These are phyloP conservation scores for Zapus hudsonius DNA, from an alignment of 2,113 vertebrate species.

Conservation along the genomic window DNA sequence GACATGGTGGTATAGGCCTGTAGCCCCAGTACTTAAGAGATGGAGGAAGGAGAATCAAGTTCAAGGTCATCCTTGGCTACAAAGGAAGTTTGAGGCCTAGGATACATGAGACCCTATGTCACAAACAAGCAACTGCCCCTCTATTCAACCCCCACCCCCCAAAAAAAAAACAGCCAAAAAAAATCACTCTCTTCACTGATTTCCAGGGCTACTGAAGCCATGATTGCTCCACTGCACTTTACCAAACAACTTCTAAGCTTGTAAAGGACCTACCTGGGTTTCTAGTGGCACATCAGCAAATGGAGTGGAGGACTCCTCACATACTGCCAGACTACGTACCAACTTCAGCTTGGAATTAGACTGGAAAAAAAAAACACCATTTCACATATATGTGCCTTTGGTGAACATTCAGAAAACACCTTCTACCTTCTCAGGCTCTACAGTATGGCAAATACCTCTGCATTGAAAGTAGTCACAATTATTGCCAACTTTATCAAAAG, in stretches of 20 bases:
- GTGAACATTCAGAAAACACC: conserved; percentile 28
- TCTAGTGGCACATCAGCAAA: conserved; percentile 94
- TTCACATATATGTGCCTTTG: background rate
- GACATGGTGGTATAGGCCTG: background rate
- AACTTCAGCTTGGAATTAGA: conserved; percentile 98
- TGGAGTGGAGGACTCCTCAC: conserved; percentile 95
- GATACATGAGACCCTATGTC: background rate
- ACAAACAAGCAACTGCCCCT: too few species aligned
- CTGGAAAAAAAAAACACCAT: conserved; percentile 82
- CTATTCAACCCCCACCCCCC: too few species aligned
- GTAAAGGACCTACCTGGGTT: conserved; percentile 86
- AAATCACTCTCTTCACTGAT: background rate
- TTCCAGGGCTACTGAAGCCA: conserved; percentile 28
- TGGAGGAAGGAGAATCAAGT: background rate
- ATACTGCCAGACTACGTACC: conserved; percentile 97
- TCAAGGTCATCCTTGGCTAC: background rate
- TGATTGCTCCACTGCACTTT: background rate
- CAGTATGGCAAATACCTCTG: too few species aligned
- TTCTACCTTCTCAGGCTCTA: background rate
- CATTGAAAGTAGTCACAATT: too few species aligned
- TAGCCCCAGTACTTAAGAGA: background rate
- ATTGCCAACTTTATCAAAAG: too few species aligned
- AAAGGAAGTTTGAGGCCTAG: background rate
- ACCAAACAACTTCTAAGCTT: conserved; percentile 10
- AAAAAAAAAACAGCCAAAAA: too few species aligned